Evolutionary conservation across 2,888 invertebrate species (phyloP).

Genomic region (Cordilura impudica): DNA sequence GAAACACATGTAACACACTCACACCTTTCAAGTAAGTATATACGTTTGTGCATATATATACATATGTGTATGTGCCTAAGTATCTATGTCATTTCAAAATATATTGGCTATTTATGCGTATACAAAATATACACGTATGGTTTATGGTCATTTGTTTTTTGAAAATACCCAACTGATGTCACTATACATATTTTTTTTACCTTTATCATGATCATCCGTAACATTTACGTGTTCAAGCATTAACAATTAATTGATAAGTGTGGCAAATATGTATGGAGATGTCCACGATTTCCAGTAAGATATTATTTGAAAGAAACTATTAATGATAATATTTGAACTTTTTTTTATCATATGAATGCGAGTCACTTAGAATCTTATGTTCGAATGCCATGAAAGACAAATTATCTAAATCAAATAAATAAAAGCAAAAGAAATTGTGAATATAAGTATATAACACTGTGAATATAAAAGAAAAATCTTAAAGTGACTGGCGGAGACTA

Average conservation of each 20-base stretch:
- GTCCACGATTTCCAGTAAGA: too few relatives aligned
- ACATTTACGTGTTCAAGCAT: slow-evolving; percentile 56
- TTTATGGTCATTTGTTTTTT: slow-evolving; percentile 33
- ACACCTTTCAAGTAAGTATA: neutral
- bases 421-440: too few relatives aligned
- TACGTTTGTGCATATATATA: neutral
- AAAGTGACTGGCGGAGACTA: too few relatives aligned
- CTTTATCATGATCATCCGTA: slow-evolving; percentile 27
- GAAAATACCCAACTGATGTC: slow-evolving; percentile 41
- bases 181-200: slow-evolving; percentile 32
- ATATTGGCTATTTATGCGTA: neutral
- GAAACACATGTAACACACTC: slow-evolving; percentile 6
- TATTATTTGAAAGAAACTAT: too few relatives aligned
- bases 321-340: too few relatives aligned
- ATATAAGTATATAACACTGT: too few relatives aligned
- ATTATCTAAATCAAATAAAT: too few relatives aligned
- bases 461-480: too few relatives aligned
- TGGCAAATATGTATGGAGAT: too few relatives aligned
- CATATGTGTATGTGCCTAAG: neutral
- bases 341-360: too few relatives aligned
- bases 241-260: slow-evolving; percentile 38
- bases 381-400: too few relatives aligned
- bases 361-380: too few relatives aligned
- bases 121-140: neutral
- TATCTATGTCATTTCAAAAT: slow-evolving; percentile 9